Conservation (phyloP, 1,140 invertebrate genomes). For the Drusus annulatus region DNA sequence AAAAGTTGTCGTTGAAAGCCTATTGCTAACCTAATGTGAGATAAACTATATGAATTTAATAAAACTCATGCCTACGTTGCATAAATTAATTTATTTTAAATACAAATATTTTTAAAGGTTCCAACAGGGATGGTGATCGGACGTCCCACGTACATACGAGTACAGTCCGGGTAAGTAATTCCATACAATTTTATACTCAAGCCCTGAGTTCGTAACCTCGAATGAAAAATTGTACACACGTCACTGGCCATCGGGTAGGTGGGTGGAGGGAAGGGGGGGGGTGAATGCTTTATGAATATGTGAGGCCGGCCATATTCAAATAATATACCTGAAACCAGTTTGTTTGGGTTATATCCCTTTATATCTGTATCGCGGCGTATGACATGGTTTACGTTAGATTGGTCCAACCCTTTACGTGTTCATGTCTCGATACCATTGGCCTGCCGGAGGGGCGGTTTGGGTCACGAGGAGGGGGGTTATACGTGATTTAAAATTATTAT, state of each 20-base stretch:
- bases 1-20: too few relatives aligned
- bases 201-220: not conserved
- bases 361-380: slow-evolving; percentile 52
- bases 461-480: slow-evolving; percentile 5
- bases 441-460: not conserved
- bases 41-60: too few relatives aligned
- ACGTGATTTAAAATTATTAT: slow-evolving; percentile 54
- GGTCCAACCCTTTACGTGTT: slow-evolving; percentile 57
- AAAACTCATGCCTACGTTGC: too few relatives aligned
- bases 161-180: too few relatives aligned
- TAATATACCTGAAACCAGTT: slow-evolving; percentile 52
- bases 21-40: too few relatives aligned
- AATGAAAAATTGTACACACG: slow-evolving; percentile 6
- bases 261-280: not conserved
- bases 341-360: slow-evolving; percentile 47
- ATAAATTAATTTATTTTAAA: too few relatives aligned
- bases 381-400: slow-evolving; percentile 56
- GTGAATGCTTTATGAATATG: slow-evolving; percentile 55
- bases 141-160: too few relatives aligned
- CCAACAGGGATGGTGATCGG: too few relatives aligned
- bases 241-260: not conserved
- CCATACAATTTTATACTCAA: too few relatives aligned
- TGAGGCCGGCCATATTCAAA: slow-evolving; percentile 46
- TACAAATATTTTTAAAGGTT: too few relatives aligned
- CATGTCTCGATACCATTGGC: slow-evolving; percentile 48